Percentiles rank a stretch among this genome's conserved stretches.
phyloP scores from a whole-genome alignment of 2,797 vertebrate species.

The Antrozous pallidus region DNA sequence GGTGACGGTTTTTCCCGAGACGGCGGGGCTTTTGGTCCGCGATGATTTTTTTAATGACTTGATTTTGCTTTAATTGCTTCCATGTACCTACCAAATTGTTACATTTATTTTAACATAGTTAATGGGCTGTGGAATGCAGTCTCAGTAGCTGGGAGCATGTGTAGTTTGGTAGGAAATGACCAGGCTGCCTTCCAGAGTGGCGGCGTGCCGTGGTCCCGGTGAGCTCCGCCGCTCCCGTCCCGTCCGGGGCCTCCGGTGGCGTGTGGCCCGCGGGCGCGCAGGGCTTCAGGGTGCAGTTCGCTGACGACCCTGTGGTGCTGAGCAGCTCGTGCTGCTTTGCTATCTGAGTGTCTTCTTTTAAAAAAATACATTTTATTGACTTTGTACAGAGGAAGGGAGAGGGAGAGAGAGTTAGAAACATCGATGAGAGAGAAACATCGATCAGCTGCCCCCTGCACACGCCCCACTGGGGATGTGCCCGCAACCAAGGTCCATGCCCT shows the following conservation, averaged over 20 bases:
- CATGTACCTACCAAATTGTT: neutral
- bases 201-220: neutral
- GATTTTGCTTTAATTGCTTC: neutral
- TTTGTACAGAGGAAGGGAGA: no score
- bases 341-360: neutral
- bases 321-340: neutral
- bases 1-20: neutral
- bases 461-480: no score
- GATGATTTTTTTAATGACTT: neutral
- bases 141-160: neutral
- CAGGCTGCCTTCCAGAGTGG: accelerated
- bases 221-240: no score
- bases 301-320: neutral
- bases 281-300: neutral
- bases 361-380: neutral
- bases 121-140: neutral
- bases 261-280: neutral
- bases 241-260: no score
- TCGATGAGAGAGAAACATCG: no score
- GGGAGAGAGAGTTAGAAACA: no score
- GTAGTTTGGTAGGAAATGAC: neutral
- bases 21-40: neutral
- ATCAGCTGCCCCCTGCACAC: no score
- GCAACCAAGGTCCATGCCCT: no score
- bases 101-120: neutral